Conservation (phyloP, 2,113 vertebrate genomes). For the Brienomyrus longianalis region DNA sequence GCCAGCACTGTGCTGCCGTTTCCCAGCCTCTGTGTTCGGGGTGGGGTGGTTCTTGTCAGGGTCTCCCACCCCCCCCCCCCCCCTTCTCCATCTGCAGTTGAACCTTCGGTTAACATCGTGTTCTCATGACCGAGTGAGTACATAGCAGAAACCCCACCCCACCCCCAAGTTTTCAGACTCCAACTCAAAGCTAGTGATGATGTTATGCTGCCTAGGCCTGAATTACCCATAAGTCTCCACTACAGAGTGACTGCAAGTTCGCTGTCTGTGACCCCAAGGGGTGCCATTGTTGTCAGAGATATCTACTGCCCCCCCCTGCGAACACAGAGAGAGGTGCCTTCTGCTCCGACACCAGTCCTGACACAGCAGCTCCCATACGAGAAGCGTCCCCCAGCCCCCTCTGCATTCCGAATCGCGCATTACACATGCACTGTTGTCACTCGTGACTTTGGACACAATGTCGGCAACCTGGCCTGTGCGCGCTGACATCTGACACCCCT, state of each 20-base stretch:
- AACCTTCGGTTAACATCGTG: background rate
- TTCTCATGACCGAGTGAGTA: background rate
- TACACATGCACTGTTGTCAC: background rate
- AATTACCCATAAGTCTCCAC: background rate
- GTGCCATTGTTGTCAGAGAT: background rate
- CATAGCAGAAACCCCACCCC: background rate
- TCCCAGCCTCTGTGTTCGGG: background rate
- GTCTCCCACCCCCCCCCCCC: background rate
- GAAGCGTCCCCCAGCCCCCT: too few relatives aligned
- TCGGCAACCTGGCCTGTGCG: background rate
- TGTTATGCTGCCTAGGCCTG: background rate
- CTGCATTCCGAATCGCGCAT: background rate
- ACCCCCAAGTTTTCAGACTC: background rate
- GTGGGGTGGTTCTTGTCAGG: background rate
- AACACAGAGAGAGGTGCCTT: background rate
- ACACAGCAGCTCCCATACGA: background rate
- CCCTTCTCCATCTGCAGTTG: background rate
- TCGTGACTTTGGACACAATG: background rate
- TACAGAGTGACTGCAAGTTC: background rate
- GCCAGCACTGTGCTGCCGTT: background rate
- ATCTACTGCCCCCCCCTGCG: background rate
- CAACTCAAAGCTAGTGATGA: background rate
- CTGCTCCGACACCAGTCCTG: background rate
- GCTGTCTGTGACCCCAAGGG: background rate
- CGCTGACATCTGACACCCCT: slow-evolving; percentile 6